Percentiles rank a stretch among this genome's conserved stretches.
Evolutionary conservation across 2,113 vertebrate species (phyloP).

Genomic region (Talpa occidentalis): DNA sequence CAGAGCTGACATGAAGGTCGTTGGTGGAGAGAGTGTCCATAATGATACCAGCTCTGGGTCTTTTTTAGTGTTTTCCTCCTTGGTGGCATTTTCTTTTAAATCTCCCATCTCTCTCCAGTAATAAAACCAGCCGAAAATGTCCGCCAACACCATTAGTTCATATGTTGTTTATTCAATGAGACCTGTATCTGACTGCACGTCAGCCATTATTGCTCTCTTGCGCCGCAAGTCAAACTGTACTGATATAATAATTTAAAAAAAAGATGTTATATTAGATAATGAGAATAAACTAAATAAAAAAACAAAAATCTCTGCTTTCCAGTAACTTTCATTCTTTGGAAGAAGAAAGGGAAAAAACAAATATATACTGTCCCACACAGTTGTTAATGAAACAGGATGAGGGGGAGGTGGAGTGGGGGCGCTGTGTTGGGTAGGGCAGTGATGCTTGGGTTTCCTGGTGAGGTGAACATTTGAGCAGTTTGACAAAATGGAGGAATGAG

Average conservation of each 20-base stretch:
- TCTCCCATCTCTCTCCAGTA: background rate
- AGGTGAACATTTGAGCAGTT: background rate
- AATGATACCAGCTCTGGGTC: fast-evolving
- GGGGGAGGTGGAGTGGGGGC: fast-evolving
- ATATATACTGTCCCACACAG: fast-evolving
- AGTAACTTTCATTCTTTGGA: background rate
- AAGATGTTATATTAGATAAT: background rate
- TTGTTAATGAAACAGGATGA: background rate
- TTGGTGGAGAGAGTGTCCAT: background rate
- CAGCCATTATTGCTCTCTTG: too few relatives aligned
- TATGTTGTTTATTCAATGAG: background rate
- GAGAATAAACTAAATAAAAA: background rate
- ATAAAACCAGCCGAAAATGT: background rate
- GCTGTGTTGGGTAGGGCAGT: background rate
- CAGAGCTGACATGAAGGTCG: background rate
- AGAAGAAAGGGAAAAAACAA: background rate
- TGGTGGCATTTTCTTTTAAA: background rate
- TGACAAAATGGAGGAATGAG: background rate
- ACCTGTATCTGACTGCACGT: too few relatives aligned
- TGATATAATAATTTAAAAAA: background rate
- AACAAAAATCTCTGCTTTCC: background rate
- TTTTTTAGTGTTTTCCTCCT: background rate
- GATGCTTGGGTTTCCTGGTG: fast-evolving
- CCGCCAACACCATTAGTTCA: background rate
- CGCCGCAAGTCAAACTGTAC: too few relatives aligned